Percentiles rank a stretch among this genome's conserved stretches.
Conservation (phyloP, 2,113 vertebrate genomes). For the Muntiacus reevesi region DNA sequence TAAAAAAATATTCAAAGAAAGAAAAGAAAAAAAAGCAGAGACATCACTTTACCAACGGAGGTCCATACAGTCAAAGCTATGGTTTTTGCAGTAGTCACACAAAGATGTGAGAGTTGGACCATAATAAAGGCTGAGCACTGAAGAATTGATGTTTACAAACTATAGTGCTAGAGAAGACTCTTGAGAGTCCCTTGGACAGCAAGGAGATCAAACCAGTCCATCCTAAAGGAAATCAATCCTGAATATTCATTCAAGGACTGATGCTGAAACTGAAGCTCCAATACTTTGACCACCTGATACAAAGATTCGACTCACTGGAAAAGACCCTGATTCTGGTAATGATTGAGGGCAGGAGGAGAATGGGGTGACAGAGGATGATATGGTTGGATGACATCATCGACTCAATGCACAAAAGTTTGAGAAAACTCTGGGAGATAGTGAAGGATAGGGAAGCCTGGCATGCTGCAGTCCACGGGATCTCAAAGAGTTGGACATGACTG, state of each 20-base stretch:
- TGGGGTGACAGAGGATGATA: background rate
- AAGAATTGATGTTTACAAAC: background rate
- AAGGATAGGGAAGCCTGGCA: background rate
- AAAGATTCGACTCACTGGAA: background rate
- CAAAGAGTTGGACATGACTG: background rate
- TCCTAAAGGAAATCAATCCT: background rate
- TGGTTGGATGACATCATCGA: background rate
- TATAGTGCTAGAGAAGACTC: background rate
- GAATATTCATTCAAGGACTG: background rate
- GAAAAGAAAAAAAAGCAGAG: background rate
- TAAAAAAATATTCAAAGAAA: background rate
- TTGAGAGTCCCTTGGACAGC: background rate
- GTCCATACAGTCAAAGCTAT: background rate
- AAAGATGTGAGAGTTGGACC: background rate
- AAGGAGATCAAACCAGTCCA: background rate
- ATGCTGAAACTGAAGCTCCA: background rate
- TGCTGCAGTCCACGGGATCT: background rate
- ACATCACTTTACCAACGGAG: background rate
- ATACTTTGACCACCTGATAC: background rate
- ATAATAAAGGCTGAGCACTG: background rate
- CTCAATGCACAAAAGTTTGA: background rate
- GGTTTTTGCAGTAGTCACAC: background rate
- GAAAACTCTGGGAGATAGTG: background rate
- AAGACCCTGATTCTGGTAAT: background rate
- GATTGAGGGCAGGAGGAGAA: background rate